A percentile compares a stretch with the other conserved stretches of the same genome.
phyloP scores from a whole-genome alignment of 2,888 invertebrate species.

The Bedellia somnulentella region DNA sequence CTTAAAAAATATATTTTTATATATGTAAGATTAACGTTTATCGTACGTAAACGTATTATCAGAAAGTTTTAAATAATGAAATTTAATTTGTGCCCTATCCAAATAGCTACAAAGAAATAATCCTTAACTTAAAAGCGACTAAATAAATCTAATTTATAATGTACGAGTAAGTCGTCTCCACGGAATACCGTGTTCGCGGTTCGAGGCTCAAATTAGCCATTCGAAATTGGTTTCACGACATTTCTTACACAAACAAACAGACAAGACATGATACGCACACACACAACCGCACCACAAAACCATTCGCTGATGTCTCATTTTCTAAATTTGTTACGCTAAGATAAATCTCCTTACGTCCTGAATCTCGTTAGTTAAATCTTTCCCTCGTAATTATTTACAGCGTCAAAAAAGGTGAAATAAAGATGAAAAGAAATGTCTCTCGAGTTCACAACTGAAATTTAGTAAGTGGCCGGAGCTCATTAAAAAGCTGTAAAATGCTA shows the following conservation, averaged over 20 bases:
- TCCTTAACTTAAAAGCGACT: constrained; percentile 16
- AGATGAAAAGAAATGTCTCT: constrained; percentile 44
- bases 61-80: too few relatives aligned
- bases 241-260: constrained; percentile 21
- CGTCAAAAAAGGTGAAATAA: constrained; percentile 22
- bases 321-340: constrained; percentile 56
- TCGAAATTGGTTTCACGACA: constrained; percentile 34
- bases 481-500: constrained; percentile 56
- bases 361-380: constrained; percentile 53
- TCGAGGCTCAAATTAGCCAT: constrained; percentile 43
- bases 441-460: constrained; percentile 33
- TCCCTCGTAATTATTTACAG: constrained; percentile 50
- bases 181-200: constrained; percentile 18
- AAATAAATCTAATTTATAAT: too few relatives aligned
- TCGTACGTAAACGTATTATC: too few relatives aligned
- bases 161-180: too few relatives aligned
- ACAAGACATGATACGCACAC: constrained; percentile 19
- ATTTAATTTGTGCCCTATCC: too few relatives aligned
- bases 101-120: constrained; percentile 16
- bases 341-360: constrained; percentile 49
- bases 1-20: too few relatives aligned
- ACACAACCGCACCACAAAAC: constrained; percentile 16
- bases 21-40: too few relatives aligned
- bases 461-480: constrained; percentile 49
- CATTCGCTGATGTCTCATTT: constrained; percentile 51